phyloP scores from a whole-genome alignment of 2,797 vertebrate genomes.

The Cossypha heuglini region DNA sequence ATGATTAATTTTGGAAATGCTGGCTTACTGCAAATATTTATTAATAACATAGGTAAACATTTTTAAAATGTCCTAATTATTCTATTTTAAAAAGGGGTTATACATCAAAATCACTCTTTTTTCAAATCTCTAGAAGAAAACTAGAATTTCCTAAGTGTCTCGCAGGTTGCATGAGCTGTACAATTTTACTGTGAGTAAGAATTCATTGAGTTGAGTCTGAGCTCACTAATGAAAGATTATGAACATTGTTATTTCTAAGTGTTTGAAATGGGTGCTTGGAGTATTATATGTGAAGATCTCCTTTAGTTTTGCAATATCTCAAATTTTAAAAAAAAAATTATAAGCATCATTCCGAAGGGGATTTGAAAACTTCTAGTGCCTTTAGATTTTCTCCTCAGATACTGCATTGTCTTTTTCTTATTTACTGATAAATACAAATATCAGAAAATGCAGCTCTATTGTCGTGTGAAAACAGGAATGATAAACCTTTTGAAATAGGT shows the following conservation, averaged over 20 bases:
- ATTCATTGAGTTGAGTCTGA: conserved; percentile 3
- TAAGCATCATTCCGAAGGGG: not conserved
- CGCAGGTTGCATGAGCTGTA: not conserved
- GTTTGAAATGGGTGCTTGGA: not conserved
- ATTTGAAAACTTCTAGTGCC: not conserved
- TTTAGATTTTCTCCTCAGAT: not conserved
- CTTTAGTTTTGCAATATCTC: not conserved
- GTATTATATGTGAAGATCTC: not conserved
- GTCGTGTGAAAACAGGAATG: not conserved
- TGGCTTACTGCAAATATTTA: not conserved
- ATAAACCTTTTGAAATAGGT: not conserved
- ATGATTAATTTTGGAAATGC: not conserved
- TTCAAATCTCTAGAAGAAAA: not conserved
- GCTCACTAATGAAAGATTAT: conserved; percentile 16
- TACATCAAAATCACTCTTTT: not conserved
- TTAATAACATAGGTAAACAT: not conserved
- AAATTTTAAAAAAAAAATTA: not conserved
- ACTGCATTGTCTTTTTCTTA: not conserved
- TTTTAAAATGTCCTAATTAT: not conserved
- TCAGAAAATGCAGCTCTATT: not conserved
- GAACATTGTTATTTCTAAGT: conserved; percentile 14
- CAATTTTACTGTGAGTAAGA: conserved; percentile 27
- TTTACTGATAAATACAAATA: not conserved
- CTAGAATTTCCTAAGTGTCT: not conserved
- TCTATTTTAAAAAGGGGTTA: not conserved